Base-by-base conservation (phyloP, 2,797 vertebrate species). In the Xyrichtys novacula region DNA sequence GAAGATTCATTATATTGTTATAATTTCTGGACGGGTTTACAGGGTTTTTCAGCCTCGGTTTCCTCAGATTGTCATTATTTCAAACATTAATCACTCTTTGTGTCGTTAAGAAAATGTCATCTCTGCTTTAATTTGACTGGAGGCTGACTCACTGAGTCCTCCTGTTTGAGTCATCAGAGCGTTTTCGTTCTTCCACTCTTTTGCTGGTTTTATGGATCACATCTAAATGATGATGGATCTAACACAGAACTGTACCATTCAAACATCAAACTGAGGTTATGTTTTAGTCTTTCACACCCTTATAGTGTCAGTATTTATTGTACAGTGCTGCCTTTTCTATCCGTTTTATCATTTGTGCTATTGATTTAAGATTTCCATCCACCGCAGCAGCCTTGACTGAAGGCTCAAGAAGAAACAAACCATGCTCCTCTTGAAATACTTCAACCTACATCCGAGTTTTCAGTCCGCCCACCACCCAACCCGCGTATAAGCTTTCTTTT, bases 181-280 rank as follows among this genome's bases (percentile, higher is more conserved):
- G 23, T 38, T 55, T 22, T 38, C 17, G 14, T n/a, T n/a, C n/a
- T n/a, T n/a, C n/a, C n/a, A n/a, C n/a, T n/a, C n/a, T n/a, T n/a
- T n/a, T n/a, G n/a, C 34, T 47, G 25, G 23, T 39, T 57, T 65
- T 23, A 64, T 31, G 34, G 53, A 63, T 62, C 55, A n/a, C 16
- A 59, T 50, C 15, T 22, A 42, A 8, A 31, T 6, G 39, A 16
- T 14, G 10, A 14, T 48, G 34, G 50, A 57, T 52, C 19, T 14
- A 12, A 7, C 4, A 11, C 34, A 6, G 9, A 36, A 34, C 12
- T 11, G 17, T 36, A 60, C 42, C 11, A 62, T 3, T 40, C 4
- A 46, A 46, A 46, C 5, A 20, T 23, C 43, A 3, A 23, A 14
- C 29, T 22, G n/a, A 31, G 5, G 43, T 15, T 10, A 16, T 22